phyloP scores from a whole-genome alignment of 2,113 vertebrate species.

The Leptobrachium leishanense region DNA sequence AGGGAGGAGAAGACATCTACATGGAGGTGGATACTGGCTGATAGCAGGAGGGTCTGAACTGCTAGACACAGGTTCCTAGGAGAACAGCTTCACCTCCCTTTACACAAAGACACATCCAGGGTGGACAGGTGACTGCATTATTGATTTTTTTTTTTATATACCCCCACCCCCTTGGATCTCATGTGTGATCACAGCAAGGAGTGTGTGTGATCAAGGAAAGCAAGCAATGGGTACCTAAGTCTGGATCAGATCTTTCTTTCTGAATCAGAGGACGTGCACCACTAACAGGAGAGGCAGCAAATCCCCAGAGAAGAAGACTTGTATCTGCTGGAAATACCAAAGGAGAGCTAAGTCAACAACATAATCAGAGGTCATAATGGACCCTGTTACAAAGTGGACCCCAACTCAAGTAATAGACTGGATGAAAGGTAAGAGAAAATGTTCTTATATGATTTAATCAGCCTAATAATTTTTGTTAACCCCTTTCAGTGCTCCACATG shows the following conservation, averaged over 20 bases:
- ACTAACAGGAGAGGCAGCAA: background rate
- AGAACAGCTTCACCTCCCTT: background rate
- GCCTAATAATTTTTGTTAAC: too few relatives aligned
- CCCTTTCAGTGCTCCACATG: too few relatives aligned
- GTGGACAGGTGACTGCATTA: background rate
- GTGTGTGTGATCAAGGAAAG: background rate
- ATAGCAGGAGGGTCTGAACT: slow-evolving; percentile 14
- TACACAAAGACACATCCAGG: background rate
- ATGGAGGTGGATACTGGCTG: slow-evolving; percentile 17
- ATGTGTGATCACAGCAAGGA: slow-evolving; percentile 16
- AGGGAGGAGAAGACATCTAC: slow-evolving; percentile 15
- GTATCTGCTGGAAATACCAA: too few relatives aligned
- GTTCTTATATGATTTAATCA: background rate
- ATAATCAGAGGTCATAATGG: background rate
- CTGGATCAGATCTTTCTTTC: background rate
- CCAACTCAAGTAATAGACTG: slow-evolving; percentile 28
- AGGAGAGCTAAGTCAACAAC: background rate
- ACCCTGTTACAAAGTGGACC: slow-evolving; percentile 29
- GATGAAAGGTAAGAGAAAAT: slow-evolving; percentile 25
- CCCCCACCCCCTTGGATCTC: background rate
- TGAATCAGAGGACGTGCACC: background rate
- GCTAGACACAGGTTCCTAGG: background rate
- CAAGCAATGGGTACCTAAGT: slow-evolving; percentile 19
- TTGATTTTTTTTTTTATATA: too few relatives aligned
- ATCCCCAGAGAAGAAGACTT: too few relatives aligned